These are phyloP conservation scores for Pseudomyrmex cubaensis DNA, from an alignment of 1,140 invertebrate genomes.

Conservation along the genomic window DNA sequence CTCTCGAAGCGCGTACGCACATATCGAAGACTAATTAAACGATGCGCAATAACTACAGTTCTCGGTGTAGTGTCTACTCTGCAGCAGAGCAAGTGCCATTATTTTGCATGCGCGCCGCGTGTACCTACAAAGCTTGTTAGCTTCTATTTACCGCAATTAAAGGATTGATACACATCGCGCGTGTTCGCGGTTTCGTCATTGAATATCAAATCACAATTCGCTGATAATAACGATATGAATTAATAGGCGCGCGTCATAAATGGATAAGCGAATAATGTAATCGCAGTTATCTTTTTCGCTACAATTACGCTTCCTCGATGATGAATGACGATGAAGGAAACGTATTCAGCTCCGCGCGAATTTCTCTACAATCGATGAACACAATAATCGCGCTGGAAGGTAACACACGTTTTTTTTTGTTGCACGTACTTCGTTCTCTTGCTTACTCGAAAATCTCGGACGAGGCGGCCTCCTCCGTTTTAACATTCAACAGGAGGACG, in stretches of 20 bases:
- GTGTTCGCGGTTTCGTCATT: background rate
- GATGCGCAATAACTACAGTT: background rate
- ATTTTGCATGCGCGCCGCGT: background rate
- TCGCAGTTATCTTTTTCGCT: background rate
- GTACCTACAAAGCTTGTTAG: constrained; percentile 35
- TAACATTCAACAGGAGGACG: constrained; percentile 48
- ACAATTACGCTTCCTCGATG: background rate
- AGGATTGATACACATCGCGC: constrained; percentile 19
- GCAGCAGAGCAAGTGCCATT: constrained; percentile 9
- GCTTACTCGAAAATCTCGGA: background rate
- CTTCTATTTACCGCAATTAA: constrained; percentile 41
- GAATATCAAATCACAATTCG: background rate
- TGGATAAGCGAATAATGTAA: constrained; percentile 1
- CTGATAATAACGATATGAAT: background rate
- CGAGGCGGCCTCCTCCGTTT: background rate
- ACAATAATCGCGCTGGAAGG: background rate
- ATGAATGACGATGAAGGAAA: background rate
- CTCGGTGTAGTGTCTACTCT: background rate
- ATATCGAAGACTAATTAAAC: constrained; percentile 14
- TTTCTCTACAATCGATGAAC: background rate
- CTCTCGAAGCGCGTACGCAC: no score
- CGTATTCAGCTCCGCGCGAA: background rate
- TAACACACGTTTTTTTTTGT: background rate
- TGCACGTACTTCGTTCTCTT: background rate
- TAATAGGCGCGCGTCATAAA: background rate